Base-by-base conservation (phyloP, 1,140 invertebrate species). In the Bactericera cockerelli region DNA sequence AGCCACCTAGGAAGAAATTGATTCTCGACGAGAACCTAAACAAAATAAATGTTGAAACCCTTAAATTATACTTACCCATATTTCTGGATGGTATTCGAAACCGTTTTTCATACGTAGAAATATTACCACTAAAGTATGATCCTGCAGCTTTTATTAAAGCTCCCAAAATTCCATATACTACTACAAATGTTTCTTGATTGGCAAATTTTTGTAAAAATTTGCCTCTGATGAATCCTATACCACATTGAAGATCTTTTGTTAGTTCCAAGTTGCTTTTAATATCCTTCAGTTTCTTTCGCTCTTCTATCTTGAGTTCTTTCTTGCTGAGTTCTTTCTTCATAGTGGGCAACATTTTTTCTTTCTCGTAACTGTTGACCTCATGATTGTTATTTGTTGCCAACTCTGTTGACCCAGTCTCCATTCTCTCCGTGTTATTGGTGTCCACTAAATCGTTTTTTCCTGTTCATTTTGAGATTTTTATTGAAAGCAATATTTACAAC, bases 41-140 rank as follows among this genome's bases (percentile, higher is more conserved):
- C n/a, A n/a, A n/a, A n/a, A n/a, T n/a, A n/a, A n/a, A n/a, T n/a
- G n/a, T n/a, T n/a, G n/a, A n/a, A n/a, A n/a, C n/a, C n/a, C n/a
- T n/a, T 13, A 13, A 13, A 13, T n/a, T n/a, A n/a, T 53, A 66
- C 70, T 73, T 68, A 81, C 83, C 86, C 57, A 82, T 83, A 28
- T 81, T 83, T 69, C 80, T 79, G 10, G 82, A 86, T 1, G 83
- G 81, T 65, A 88, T 86, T 65, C 84, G 86, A 67, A 86, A 89
- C 62, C 85, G 75, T 66, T 88, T 88, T 68, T 89, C 86, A 26
- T 89, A 73, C 0, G 86, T 89, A 26, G 84, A 85, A 42, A 88
- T 81, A 4, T 82, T 85, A 10, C 83, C 84, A 65, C 83, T 83
- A 61, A 84, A 84, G 67, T 89, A 89, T 1, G 83, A 78, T 65